These are phyloP conservation scores for Saccostrea echinata DNA, from an alignment of 1,140 invertebrate genomes.

Conservation along the genomic window DNA sequence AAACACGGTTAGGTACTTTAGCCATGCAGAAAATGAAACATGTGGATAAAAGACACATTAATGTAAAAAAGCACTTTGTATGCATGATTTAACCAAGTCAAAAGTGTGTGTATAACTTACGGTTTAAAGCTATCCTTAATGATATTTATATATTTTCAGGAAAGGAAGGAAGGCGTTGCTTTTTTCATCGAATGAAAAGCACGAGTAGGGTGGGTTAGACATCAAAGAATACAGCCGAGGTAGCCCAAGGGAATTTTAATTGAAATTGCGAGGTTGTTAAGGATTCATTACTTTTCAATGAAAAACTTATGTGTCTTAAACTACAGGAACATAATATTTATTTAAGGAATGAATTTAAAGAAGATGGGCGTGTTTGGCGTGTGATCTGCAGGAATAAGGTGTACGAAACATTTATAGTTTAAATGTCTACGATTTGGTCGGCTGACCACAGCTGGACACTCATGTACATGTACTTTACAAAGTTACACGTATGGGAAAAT, in stretches of 20 bases:
- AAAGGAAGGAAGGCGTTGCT: constrained; percentile 1
- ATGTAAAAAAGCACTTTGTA: not conserved
- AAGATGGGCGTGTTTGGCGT: too few relatives aligned
- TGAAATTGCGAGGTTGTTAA: not conserved
- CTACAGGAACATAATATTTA: too few relatives aligned
- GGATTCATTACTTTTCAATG: not conserved
- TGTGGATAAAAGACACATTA: not conserved
- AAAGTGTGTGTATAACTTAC: not conserved
- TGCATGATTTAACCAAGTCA: not conserved
- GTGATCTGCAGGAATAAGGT: too few relatives aligned
- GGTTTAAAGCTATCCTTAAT: not conserved
- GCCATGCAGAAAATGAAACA: not conserved
- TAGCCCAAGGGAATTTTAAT: not conserved
- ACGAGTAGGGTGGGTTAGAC: constrained; percentile 7
- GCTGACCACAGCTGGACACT: too few relatives aligned
- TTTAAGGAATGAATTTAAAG: too few relatives aligned
- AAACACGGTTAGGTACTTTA: not conserved
- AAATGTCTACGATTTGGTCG: too few relatives aligned
- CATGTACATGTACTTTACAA: too few relatives aligned
- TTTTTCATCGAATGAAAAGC: constrained; percentile 9
- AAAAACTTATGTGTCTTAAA: not conserved
- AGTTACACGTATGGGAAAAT: too few relatives aligned
- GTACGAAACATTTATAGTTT: too few relatives aligned
- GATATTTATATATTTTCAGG: not conserved
- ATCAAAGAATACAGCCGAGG: constrained; percentile 6